Evolutionary conservation across 2,888 invertebrate species (phyloP).

Genomic region (Nebria salina): DNA sequence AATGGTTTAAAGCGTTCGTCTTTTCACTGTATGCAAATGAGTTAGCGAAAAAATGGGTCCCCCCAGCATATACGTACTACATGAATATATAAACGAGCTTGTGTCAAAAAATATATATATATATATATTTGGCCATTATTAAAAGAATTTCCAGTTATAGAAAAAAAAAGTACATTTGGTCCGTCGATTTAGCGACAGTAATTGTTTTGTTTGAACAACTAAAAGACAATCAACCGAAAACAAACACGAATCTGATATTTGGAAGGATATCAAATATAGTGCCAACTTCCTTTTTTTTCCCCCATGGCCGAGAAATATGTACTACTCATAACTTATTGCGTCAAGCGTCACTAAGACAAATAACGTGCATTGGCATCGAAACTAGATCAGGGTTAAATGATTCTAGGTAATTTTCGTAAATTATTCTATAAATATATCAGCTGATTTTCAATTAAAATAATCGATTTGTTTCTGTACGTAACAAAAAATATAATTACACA

Average conservation of each 20-base stretch:
- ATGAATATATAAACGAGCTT: neutral
- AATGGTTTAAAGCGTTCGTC: neutral
- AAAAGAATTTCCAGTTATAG: neutral
- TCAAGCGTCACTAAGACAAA: neutral
- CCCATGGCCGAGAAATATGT: too few species aligned
- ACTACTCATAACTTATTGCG: neutral
- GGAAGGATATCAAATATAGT: too few species aligned
- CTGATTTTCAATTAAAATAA: neutral
- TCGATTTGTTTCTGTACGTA: neutral
- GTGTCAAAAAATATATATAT: neutral
- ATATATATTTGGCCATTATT: neutral
- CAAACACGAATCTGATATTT: too few species aligned
- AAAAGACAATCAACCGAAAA: too few species aligned
- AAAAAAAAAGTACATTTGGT: too few species aligned
- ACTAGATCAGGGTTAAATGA: neutral
- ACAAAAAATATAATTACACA: neutral
- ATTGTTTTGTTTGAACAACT: too few species aligned
- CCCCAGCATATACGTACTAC: neutral
- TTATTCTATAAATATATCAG: neutral
- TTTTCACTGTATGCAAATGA: neutral
- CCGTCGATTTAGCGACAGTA: too few species aligned
- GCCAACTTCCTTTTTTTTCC: too few species aligned
- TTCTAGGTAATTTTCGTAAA: neutral
- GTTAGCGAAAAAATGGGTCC: neutral
- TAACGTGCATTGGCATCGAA: neutral